These are phyloP conservation scores for Spodoptera frugiperda DNA, from an alignment of 1,140 invertebrate species.

Conservation along the genomic window DNA sequence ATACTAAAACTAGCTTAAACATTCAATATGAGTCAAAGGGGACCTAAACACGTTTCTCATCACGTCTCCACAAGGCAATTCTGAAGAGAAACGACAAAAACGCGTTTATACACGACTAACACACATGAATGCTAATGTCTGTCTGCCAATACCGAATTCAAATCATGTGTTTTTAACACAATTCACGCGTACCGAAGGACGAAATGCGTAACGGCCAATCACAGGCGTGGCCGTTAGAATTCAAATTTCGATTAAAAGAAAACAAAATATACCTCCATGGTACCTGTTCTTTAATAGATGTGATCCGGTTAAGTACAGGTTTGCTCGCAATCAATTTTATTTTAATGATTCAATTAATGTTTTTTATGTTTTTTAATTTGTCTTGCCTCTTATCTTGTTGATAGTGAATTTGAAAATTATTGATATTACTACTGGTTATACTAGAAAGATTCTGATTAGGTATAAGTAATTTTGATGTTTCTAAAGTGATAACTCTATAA, in stretches of 20 bases:
- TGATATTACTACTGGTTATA: too few relatives aligned
- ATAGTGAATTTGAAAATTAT: too few relatives aligned
- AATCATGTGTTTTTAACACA: slow-evolving; percentile 69
- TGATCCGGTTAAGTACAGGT: slow-evolving; percentile 2
- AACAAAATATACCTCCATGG: not conserved
- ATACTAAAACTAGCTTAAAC: slow-evolving; percentile 37
- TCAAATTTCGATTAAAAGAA: slow-evolving; percentile 20
- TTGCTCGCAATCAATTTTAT: not conserved
- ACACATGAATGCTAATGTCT: slow-evolving; percentile 72
- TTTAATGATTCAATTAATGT: not conserved
- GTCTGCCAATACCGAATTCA: slow-evolving; percentile 68
- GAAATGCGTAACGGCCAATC: slow-evolving; percentile 69
- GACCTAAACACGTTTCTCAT: slow-evolving; percentile 56
- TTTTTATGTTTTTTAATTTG: not conserved
- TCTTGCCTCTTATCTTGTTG: not conserved
- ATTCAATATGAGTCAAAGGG: slow-evolving; percentile 34
- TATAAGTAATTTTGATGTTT: too few relatives aligned
- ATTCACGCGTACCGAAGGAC: slow-evolving; percentile 74
- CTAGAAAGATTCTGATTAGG: too few relatives aligned
- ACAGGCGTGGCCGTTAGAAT: slow-evolving; percentile 29
- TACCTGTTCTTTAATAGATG: not conserved
- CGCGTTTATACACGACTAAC: slow-evolving; percentile 73
- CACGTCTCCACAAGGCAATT: slow-evolving; percentile 78
- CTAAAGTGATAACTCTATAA: too few relatives aligned
- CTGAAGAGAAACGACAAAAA: slow-evolving; percentile 76